Evolutionary conservation across 2,797 vertebrate genomes (phyloP).

Genomic region (Onychomys leucogaster): DNA sequence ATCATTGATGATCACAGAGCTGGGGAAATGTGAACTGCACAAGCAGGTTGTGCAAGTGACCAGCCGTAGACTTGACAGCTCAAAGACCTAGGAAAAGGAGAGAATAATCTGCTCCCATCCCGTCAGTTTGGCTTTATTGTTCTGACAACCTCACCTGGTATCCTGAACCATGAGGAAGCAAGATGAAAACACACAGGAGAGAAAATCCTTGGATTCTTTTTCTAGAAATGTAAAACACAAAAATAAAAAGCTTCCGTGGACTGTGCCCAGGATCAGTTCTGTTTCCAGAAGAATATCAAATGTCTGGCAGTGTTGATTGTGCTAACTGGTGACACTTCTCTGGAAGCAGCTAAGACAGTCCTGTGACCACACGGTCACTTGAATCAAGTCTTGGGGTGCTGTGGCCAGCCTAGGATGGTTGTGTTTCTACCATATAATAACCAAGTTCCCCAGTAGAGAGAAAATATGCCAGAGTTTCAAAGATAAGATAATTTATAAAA

Average conservation of each 20-base stretch:
- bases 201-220: background rate
- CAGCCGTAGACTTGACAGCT: background rate
- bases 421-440: background rate
- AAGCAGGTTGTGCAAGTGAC: background rate
- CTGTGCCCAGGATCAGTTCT: background rate
- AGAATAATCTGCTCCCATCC: background rate
- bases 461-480: background rate
- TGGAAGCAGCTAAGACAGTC: background rate
- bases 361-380: background rate
- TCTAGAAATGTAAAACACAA: background rate
- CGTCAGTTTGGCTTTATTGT: background rate
- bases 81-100: background rate
- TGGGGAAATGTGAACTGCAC: background rate
- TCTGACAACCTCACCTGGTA: background rate
- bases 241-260: background rate
- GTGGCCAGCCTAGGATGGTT: background rate
- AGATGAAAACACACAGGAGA: background rate
- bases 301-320: background rate
- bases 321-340: background rate
- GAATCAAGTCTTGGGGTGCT: background rate
- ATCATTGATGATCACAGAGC: background rate
- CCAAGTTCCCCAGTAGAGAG: background rate
- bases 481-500: background rate
- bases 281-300: background rate
- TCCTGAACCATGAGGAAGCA: background rate